Evolutionary conservation across 1,140 invertebrate genomes (phyloP).

Genomic region (Drosophila subpulchrella): DNA sequence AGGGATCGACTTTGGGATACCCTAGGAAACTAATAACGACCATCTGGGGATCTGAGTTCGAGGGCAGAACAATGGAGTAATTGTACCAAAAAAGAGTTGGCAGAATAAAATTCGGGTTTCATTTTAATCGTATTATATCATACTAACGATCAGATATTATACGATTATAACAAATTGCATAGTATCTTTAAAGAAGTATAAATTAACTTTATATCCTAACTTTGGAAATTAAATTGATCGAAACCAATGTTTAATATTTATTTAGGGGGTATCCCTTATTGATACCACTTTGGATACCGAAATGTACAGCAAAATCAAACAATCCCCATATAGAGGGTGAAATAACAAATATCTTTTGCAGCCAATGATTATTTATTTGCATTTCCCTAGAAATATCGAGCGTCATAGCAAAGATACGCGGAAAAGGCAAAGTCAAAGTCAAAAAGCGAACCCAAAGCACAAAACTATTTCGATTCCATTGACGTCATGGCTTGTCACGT

Average conservation of each 20-base stretch:
- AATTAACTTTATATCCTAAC: too few relatives aligned
- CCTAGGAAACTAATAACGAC: not conserved
- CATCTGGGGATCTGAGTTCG: not conserved
- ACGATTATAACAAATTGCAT: too few relatives aligned
- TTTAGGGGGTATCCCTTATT: too few relatives aligned
- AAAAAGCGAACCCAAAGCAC: not conserved
- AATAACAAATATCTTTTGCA: constrained; percentile 3
- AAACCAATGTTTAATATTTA: too few relatives aligned
- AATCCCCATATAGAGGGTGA: too few relatives aligned
- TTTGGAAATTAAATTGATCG: too few relatives aligned
- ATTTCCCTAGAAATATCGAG: constrained; percentile 17
- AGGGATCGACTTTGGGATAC: not conserved
- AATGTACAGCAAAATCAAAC: too few relatives aligned
- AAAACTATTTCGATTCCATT: constrained; percentile 17
- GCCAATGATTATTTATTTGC: constrained; percentile 14
- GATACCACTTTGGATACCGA: not conserved
- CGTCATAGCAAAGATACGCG: not conserved
- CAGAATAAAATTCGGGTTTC: too few relatives aligned
- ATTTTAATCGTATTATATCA: too few relatives aligned
- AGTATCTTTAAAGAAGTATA: too few relatives aligned
- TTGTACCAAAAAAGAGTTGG: not conserved
- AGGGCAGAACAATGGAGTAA: not conserved
- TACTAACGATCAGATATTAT: too few relatives aligned
- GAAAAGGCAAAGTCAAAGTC: constrained; percentile 10
- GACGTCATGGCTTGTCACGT: constrained; percentile 25